Evolutionary conservation across 2,888 invertebrate species (phyloP).

Genomic region (Hemistola chrysoprasaria): DNA sequence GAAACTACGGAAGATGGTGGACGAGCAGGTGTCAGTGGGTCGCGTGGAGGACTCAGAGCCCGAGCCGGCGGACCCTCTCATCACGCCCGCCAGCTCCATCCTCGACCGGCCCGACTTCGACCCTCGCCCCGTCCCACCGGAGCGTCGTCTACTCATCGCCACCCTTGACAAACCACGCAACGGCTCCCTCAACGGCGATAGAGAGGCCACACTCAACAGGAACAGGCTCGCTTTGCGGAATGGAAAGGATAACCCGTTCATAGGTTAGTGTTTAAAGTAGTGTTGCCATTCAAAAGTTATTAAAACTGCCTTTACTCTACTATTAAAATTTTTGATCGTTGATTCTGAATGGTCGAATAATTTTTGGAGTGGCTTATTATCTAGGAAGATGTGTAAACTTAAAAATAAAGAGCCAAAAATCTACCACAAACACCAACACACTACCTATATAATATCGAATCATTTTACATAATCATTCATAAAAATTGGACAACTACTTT

Average conservation of each 20-base stretch:
- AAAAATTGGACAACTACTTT: no score
- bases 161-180: slow-evolving; percentile 73
- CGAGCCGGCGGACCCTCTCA: slow-evolving; percentile 77
- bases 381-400: no score
- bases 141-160: slow-evolving; percentile 67
- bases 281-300: background rate
- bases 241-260: slow-evolving; percentile 75
- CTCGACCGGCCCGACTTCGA: slow-evolving; percentile 61
- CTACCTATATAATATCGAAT: no score
- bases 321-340: no score
- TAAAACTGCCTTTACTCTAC: no score
- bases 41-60: slow-evolving; percentile 82
- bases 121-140: slow-evolving; percentile 65
- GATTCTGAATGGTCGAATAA: no score
- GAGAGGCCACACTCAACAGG: slow-evolving; percentile 70
- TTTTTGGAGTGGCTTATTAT: no score
- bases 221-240: slow-evolving; percentile 71
- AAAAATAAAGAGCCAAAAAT: no score
- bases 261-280: slow-evolving; percentile 46
- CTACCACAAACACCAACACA: no score
- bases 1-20: slow-evolving; percentile 94
- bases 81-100: slow-evolving; percentile 77
- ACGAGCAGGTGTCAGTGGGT: slow-evolving; percentile 90
- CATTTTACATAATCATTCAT: no score
- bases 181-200: slow-evolving; percentile 68